These are phyloP conservation scores for Tragulus kanchil DNA, from an alignment of 2,113 vertebrate genomes.

Conservation along the genomic window DNA sequence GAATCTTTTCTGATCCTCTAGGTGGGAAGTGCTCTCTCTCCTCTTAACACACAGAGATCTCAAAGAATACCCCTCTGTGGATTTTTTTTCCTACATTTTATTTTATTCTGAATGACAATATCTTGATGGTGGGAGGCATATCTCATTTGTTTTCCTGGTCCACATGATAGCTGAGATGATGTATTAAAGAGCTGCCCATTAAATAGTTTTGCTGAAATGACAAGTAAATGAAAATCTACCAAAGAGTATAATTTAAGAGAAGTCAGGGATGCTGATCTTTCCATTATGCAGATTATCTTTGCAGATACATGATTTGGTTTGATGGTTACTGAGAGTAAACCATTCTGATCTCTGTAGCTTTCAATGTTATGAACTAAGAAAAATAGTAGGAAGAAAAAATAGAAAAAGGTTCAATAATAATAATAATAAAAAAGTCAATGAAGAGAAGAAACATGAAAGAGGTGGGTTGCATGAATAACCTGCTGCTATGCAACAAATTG, in stretches of 20 bases:
- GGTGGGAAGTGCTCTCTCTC: neutral
- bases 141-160: neutral
- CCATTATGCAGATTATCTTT: neutral
- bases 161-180: neutral
- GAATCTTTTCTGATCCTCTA: neutral
- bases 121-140: neutral
- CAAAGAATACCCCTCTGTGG: neutral
- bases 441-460: neutral
- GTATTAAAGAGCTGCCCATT: neutral
- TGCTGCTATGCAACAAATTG: neutral
- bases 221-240: neutral
- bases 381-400: neutral
- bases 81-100: neutral
- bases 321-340: neutral
- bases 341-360: neutral
- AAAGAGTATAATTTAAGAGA: conserved; percentile 31
- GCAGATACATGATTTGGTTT: neutral
- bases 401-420: neutral
- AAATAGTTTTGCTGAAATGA: neutral
- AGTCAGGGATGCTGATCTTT: neutral
- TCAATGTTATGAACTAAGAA: neutral
- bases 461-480: neutral
- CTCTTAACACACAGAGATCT: neutral
- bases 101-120: neutral
- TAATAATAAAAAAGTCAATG: neutral